These are phyloP conservation scores for Coracopsis vasa DNA, from an alignment of 2,113 vertebrate species.

Conservation along the genomic window DNA sequence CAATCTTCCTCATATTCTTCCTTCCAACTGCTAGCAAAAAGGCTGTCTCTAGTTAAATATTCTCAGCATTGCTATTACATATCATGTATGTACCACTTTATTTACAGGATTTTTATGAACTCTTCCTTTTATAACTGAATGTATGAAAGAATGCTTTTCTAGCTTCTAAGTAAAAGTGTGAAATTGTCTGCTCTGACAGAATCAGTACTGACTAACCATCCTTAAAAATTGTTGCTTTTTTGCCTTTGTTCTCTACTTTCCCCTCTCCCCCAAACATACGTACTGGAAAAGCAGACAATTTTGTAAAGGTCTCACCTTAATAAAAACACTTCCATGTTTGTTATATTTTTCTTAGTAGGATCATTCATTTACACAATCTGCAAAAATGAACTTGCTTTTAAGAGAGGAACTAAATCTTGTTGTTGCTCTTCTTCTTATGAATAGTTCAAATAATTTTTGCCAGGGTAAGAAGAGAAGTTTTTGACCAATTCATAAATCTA, in stretches of 20 bases:
- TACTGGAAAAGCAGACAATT: neutral
- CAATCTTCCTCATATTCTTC: neutral
- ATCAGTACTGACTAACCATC: neutral
- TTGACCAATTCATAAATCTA: neutral
- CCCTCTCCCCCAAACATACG: neutral
- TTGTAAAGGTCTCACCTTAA: neutral
- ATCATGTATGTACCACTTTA: neutral
- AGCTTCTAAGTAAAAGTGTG: neutral
- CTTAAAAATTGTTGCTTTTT: neutral
- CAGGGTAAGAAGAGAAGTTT: neutral
- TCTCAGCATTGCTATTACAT: neutral
- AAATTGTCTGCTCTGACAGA: neutral
- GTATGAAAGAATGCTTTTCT: neutral
- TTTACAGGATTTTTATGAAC: neutral
- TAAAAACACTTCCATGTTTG: neutral
- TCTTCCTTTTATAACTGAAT: neutral
- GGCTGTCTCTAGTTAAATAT: neutral
- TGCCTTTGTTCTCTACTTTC: neutral
- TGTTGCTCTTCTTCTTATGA: neutral
- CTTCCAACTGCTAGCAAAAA: neutral
- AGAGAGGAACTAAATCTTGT: neutral
- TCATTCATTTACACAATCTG: neutral
- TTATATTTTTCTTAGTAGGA: neutral
- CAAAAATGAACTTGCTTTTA: neutral
- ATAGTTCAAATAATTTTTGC: neutral